A percentile compares a stretch with the other conserved stretches of the same genome.
Evolutionary conservation across 2,888 invertebrate species (phyloP).

Genomic region (Panorpa germanica): DNA sequence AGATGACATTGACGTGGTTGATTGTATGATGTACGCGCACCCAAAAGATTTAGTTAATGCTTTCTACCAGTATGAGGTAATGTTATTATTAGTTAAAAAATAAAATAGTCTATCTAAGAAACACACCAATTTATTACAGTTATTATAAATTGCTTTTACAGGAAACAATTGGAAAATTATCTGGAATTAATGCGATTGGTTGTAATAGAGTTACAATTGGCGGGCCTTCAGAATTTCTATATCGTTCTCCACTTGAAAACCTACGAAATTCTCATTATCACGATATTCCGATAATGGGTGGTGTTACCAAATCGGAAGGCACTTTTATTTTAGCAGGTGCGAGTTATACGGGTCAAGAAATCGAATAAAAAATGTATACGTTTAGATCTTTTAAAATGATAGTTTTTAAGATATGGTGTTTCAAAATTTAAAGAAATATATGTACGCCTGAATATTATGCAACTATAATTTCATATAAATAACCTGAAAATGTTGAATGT

Average conservation of each 20-base stretch:
- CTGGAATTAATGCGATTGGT: conserved; percentile 17
- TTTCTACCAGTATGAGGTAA: not conserved
- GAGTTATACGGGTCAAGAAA: conserved; percentile 11
- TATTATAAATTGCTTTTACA: no score
- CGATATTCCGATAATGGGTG: conserved; percentile 25
- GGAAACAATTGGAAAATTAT: conserved; percentile 15
- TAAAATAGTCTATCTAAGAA: no score
- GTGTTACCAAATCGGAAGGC: conserved; percentile 28
- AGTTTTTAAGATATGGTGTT: no score
- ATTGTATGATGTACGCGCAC: conserved; percentile 15
- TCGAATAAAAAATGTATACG: no score
- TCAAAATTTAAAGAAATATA: no score
- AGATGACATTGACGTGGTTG: conserved; percentile 17
- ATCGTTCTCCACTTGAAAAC: conserved; percentile 20
- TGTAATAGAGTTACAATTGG: conserved; percentile 20
- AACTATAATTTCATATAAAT: no score
- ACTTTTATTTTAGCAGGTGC: conserved; percentile 24
- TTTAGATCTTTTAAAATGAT: no score
- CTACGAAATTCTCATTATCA: conserved; percentile 19
- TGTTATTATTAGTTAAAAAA: no score
- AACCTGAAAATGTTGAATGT: no score
- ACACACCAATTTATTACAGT: no score
- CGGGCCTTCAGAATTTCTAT: conserved; percentile 16
- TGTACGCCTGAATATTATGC: no score
- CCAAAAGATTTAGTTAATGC: not conserved